Evolutionary conservation across 2,797 vertebrate species (phyloP).

Genomic region (Myotis vivesi): DNA sequence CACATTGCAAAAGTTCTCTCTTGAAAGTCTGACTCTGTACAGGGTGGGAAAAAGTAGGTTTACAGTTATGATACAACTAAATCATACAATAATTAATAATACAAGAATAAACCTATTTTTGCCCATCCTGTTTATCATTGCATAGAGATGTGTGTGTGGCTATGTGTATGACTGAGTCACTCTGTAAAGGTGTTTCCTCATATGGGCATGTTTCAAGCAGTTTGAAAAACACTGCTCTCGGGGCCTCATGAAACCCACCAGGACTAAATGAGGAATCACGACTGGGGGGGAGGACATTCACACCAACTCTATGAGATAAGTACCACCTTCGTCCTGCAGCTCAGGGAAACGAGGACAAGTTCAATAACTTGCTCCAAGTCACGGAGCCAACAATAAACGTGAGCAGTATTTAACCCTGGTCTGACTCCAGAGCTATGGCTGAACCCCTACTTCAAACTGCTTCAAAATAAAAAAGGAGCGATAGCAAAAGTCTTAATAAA

Average conservation of each 20-base stretch:
- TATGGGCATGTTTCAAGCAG: neutral
- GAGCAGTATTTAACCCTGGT: neutral
- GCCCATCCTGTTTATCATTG: neutral
- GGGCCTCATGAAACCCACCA: neutral
- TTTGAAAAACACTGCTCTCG: neutral
- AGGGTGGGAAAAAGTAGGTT: neutral
- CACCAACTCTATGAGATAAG: neutral
- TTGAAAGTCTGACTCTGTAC: neutral
- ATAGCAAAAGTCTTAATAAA: neutral
- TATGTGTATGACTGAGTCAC: neutral
- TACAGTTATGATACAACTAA: too few species aligned
- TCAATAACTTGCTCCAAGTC: neutral
- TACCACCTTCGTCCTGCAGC: neutral
- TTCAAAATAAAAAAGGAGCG: conserved; percentile 20
- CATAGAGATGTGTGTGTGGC: fast-evolving
- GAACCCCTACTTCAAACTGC: neutral
- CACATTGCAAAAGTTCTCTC: neutral
- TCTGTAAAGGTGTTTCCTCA: neutral
- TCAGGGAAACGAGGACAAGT: neutral
- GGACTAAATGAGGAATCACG: neutral
- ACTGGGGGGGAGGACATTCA: too few species aligned
- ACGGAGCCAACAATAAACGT: neutral
- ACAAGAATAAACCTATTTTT: neutral
- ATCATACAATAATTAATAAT: too few species aligned
- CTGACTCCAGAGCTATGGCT: neutral